phyloP scores from a whole-genome alignment of 1,140 invertebrate genomes.

The Chlorops oryzae region DNA sequence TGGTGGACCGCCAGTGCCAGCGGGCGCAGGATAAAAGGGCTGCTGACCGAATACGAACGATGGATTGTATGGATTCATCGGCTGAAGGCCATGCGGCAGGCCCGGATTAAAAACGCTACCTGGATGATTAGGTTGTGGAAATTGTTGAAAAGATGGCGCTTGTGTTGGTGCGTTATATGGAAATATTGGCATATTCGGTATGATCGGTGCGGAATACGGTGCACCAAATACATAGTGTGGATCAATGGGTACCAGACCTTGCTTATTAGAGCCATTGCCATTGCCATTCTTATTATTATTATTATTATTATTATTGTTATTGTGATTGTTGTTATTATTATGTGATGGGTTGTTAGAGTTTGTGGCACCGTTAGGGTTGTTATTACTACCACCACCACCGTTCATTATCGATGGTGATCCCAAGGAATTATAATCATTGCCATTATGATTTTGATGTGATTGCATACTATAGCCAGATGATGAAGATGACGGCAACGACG shows the following conservation, averaged over 20 bases:
- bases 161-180: conserved; percentile 43
- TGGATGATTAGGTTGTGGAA: conserved; percentile 46
- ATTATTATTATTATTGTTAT: conserved; percentile 9
- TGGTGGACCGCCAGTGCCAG: conserved; percentile 37
- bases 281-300: conserved; percentile 12
- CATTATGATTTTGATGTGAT: conserved; percentile 20
- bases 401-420: too few species aligned
- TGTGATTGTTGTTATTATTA: conserved; percentile 9
- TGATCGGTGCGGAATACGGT: conserved; percentile 37
- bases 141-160: conserved; percentile 44
- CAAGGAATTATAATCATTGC: conserved; percentile 15
- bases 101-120: conserved; percentile 44
- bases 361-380: conserved; percentile 8
- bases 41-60: conserved; percentile 43
- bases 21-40: conserved; percentile 31
- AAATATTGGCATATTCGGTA: conserved; percentile 46
- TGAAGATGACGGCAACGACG: conserved; percentile 43
- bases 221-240: conserved; percentile 46
- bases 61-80: conserved; percentile 45
- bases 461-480: conserved; percentile 37
- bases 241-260: conserved; percentile 28
- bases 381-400: conserved; percentile 3
- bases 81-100: conserved; percentile 41
- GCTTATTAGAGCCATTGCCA: conserved; percentile 9
- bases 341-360: conserved; percentile 4